Base-by-base conservation (phyloP, 1,140 invertebrate species). In the Drosophila mojavensis region DNA sequence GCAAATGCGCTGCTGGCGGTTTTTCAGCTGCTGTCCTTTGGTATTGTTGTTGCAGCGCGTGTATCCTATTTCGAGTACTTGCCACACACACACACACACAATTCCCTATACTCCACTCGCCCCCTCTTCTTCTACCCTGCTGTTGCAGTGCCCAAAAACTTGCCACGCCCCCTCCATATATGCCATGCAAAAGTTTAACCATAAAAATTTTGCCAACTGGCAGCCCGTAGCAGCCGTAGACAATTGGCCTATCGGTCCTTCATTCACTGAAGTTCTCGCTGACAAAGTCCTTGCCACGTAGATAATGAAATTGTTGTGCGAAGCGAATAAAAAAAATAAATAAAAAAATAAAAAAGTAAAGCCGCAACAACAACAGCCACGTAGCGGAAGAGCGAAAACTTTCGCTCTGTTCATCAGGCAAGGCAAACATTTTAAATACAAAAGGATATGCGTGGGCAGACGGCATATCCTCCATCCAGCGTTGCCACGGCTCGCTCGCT, bases 381-480 rank as follows among this genome's bases (percentile, higher is more conserved):
- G 54, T 45, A 45, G 17, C 9, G 28, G 26, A 30, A 36, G 28
- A 45, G 26, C 13, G 62, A 82, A 84, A 86, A 85, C 73, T 86
- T 85, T 79, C 63, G 60, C 65, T 59, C 64, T 81, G 75, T 83
- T 82, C 80, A 83, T 83, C 80, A 83, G 56, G 72, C 82, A 71
- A 82, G 76, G 83, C 83, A 82, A 86, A 86, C 83, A 86, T 88
- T 86, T 86, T 86, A 86, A 86, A 86, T 88, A 86, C 83, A 89
- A 86, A 89, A 86, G 83, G 79, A 86, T 88, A 89, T 86, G 83
- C 84, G 83, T 86, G 83, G 83, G 84, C 76, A 79, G 79, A 61
- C 81, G 47, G 51, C 45, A 41, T 15, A 20, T 2, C 48, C 6
- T 17, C 47, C 28, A 30, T 5, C 26, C 36, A 33, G 33, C 28